Conservation (phyloP, 1,140 invertebrate species). For the Rhagoletis zephyria region DNA sequence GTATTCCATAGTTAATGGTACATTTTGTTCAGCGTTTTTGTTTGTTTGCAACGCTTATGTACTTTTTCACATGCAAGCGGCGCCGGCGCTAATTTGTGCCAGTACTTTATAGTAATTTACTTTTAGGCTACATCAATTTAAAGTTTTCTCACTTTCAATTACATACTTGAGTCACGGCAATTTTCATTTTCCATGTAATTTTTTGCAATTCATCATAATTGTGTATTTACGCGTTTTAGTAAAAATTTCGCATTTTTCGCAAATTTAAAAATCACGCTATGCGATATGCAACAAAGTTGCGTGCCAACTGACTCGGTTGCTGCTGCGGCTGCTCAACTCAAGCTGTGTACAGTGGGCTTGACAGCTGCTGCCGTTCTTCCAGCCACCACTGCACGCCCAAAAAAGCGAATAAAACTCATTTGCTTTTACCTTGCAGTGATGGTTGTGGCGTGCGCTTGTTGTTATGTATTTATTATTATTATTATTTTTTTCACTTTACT, state of each 20-base stretch:
- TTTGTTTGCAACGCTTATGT: not conserved
- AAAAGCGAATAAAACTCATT: not conserved
- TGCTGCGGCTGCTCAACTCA: conserved; percentile 1
- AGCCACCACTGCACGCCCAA: conserved; percentile 31
- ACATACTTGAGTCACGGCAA: not conserved
- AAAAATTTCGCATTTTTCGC: not conserved
- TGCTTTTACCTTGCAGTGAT: not conserved
- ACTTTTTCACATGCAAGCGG: not conserved
- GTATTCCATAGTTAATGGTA: not conserved
- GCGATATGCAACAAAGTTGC: conserved; percentile 47
- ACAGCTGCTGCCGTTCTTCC: conserved; percentile 38
- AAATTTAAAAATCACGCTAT: not conserved
- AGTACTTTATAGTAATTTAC: not conserved
- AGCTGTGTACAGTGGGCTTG: conserved; percentile 28
- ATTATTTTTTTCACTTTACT: not conserved
- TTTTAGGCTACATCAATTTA: not conserved
- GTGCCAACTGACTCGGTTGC: conserved; percentile 16
- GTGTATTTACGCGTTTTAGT: not conserved
- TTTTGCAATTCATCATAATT: not conserved
- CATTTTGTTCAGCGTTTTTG: not conserved
- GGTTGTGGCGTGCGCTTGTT: not conserved
- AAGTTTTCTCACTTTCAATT: not conserved
- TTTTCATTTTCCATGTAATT: not conserved
- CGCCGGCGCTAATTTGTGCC: not conserved
- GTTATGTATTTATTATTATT: not conserved